Evolutionary conservation across 1,140 invertebrate genomes (phyloP).

Genomic region (Acromyrmex charruanus): DNA sequence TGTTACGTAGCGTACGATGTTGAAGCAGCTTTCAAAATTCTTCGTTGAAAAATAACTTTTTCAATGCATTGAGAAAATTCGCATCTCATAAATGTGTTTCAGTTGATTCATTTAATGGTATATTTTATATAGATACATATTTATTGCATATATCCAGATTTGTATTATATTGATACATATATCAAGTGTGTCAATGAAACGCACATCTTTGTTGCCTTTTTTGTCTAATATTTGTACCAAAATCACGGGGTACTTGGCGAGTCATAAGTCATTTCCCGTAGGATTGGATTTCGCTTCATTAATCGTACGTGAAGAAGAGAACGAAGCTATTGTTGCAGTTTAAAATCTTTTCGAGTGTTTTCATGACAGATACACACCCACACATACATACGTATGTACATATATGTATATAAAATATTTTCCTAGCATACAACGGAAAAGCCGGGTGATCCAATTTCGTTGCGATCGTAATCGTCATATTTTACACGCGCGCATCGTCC

Average conservation of each 20-base stretch:
- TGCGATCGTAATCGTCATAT: constrained; percentile 60
- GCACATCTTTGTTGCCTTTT: not conserved
- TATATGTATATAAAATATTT: not conserved
- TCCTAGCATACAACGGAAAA: not conserved
- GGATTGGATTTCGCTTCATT: constrained; percentile 34
- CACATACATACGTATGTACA: not conserved
- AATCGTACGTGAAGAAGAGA: not conserved
- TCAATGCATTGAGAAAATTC: not conserved
- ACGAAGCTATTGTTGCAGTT: not conserved
- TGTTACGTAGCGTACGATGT: not conserved
- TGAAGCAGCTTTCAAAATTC: not conserved
- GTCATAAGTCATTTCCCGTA: constrained; percentile 32
- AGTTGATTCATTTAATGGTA: constrained; percentile 14
- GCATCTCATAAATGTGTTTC: constrained; percentile 6
- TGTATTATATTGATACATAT: constrained; percentile 19
- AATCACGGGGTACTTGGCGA: not conserved
- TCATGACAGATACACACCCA: constrained; percentile 3
- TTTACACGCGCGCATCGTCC: constrained; percentile 40
- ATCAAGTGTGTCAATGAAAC: not conserved
- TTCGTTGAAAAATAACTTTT: not conserved
- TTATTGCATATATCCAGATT: not conserved
- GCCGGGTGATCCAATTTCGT: constrained; percentile 53
- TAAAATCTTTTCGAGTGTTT: constrained; percentile 28
- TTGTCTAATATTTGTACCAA: not conserved
- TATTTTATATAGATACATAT: not conserved